Evolutionary conservation across 1,140 invertebrate genomes (phyloP).

Genomic region (Venturia canescens): DNA sequence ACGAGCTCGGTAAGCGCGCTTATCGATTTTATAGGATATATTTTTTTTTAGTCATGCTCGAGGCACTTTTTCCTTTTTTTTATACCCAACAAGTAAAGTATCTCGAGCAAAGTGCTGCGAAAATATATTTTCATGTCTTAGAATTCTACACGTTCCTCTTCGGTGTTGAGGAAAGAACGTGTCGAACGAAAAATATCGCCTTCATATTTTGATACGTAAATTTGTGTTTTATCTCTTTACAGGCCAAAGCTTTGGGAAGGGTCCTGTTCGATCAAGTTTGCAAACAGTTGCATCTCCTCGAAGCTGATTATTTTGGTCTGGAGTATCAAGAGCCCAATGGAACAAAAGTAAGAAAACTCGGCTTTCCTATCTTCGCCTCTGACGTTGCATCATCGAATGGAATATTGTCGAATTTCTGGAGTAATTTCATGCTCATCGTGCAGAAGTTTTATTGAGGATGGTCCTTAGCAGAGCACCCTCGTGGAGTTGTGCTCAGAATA

Average conservation of each 20-base stretch:
- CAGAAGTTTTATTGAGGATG: too few relatives aligned
- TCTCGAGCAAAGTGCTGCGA: too few relatives aligned
- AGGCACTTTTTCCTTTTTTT: conserved; percentile 41
- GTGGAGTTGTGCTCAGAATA: too few relatives aligned
- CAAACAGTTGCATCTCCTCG: conserved; percentile 95
- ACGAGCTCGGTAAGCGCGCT: conserved; percentile 57
- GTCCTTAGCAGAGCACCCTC: too few relatives aligned
- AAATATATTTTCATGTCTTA: conserved; percentile 27
- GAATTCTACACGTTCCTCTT: not conserved
- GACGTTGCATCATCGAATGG: conserved; percentile 6
- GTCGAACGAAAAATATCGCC: too few relatives aligned
- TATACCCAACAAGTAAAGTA: too few relatives aligned
- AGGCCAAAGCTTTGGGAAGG: conserved; percentile 96
- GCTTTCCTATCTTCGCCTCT: conserved; percentile 31
- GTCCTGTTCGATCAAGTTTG: conserved; percentile 98
- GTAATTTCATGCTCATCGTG: too few relatives aligned
- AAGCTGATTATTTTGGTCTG: conserved; percentile 98
- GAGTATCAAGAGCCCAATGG: conserved; percentile 94
- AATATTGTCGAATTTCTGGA: too few relatives aligned
- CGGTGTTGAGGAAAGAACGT: too few relatives aligned
- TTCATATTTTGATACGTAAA: not conserved
- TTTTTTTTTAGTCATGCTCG: conserved; percentile 35
- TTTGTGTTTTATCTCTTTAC: conserved; percentile 72
- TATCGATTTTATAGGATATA: conserved; percentile 66
- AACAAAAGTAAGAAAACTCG: conserved; percentile 83